phyloP scores from a whole-genome alignment of 2,888 invertebrate genomes.

The Unio delphinus region DNA sequence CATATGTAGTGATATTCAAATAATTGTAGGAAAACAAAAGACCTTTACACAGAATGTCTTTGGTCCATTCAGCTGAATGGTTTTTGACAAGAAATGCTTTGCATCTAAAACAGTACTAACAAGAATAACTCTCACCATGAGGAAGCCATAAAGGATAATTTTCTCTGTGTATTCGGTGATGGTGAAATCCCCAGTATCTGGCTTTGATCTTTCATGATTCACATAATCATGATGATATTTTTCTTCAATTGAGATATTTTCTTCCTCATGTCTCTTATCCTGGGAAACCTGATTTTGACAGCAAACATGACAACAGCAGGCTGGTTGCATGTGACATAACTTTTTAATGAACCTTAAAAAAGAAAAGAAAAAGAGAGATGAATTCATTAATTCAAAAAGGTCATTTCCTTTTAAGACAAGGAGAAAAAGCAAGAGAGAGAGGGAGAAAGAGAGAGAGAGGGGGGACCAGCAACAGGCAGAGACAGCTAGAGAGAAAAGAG shows the following conservation, averaged over 20 bases:
- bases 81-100: background rate
- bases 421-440: too few relatives aligned
- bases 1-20: too few relatives aligned
- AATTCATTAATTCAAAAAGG: too few relatives aligned
- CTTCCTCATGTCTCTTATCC: slow-evolving; percentile 16
- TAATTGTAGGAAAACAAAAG: too few relatives aligned
- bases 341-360: slow-evolving; percentile 43
- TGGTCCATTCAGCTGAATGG: too few relatives aligned
- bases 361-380: background rate
- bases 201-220: slow-evolving; percentile 69
- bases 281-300: slow-evolving; percentile 34
- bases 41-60: too few relatives aligned
- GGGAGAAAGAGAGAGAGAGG: too few relatives aligned
- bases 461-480: too few relatives aligned
- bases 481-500: too few relatives aligned
- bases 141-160: slow-evolving; percentile 72
- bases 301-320: slow-evolving; percentile 34
- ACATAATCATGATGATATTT: slow-evolving; percentile 43
- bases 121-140: slow-evolving; percentile 63
- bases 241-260: slow-evolving; percentile 14
- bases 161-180: slow-evolving; percentile 73
- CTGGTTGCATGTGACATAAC: slow-evolving; percentile 40
- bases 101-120: background rate
- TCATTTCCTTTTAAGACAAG: too few relatives aligned
- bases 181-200: slow-evolving; percentile 70